Evolutionary conservation across 2,797 vertebrate genomes (phyloP), one percentile per base, ranked within the genome.

Genomic region (Onychomys leucogaster): DNA sequence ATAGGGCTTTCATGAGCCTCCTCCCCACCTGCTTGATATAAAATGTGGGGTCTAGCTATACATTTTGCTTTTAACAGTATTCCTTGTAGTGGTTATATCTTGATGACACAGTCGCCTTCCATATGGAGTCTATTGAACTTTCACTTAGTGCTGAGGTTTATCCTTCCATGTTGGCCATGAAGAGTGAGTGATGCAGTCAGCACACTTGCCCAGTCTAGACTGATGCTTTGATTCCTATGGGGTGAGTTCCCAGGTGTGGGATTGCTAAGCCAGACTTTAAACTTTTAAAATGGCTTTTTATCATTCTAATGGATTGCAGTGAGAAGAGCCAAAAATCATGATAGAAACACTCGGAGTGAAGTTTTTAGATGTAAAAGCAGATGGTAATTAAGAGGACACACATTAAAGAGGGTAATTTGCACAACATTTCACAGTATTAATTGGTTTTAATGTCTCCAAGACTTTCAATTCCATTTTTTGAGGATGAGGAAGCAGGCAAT

Each of bases 281-380:
- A 82, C 86, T 90, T 97, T 95, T 90, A 13, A 82, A 89, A 92
- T 96, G 90, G 84, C 91, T 96, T 97, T 96, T 90, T 95, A 92
- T 96, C 93, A 94, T 23, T 96, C 87, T 97, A 94, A 97, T 97
- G 96, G 90, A 94, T 89, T 89, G 34, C 61, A 11, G 73, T 71
- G 57, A 89, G 86, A 82, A 61, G 93, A 95, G 96, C 96, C 96
- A 96, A 95, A 89, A 91, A 80, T 87, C 91, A 75, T 96, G 96
- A 94, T 93, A 83, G 94, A 95, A 94, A 92, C 80, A 87, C 93
- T 96, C 34, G 55, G 61, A 97, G 84, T 96, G 85, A 85, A 71
- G 91, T 94, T 96, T 95, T 88, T 59, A 90, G 61, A 76, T 94
- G 73, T 95, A 85, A 94, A 94, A 95, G 67, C 87, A 75, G 81